Evolutionary conservation across 2,888 invertebrate species (phyloP).

Genomic region (Chymomyza amoena): DNA sequence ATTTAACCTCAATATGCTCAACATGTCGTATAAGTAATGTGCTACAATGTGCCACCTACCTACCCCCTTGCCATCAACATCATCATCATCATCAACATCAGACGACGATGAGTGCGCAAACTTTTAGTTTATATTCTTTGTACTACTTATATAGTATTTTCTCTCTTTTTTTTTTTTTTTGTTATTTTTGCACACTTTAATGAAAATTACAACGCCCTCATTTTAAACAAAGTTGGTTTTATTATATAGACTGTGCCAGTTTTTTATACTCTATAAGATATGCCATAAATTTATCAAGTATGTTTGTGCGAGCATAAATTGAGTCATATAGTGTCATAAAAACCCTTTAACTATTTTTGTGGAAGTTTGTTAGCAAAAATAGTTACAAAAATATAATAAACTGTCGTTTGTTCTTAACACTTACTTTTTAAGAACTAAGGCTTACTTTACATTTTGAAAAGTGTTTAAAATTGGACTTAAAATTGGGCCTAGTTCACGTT

Average conservation of each 20-base stretch:
- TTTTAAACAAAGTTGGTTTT: slow-evolving; percentile 1
- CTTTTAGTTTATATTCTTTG: neutral
- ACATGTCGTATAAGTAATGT: slow-evolving; percentile 55
- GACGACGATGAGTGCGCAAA: neutral
- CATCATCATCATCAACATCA: neutral
- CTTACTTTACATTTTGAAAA: no score
- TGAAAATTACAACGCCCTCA: slow-evolving; percentile 2
- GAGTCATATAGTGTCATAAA: neutral
- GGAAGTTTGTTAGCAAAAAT: no score
- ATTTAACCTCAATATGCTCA: slow-evolving; percentile 50
- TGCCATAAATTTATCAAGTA: neutral
- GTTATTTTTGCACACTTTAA: neutral
- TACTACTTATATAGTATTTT: neutral
- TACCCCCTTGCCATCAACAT: neutral
- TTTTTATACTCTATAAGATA: neutral
- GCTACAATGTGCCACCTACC: neutral
- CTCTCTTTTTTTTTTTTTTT: slow-evolving; percentile 7
- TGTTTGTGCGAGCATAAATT: neutral
- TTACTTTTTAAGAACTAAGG: no score
- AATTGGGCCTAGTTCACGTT: no score
- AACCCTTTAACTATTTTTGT: neutral
- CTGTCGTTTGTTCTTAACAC: no score
- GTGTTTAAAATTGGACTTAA: no score
- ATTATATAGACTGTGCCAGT: neutral
- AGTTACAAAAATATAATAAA: no score